These are phyloP conservation scores for Tapirus terrestris DNA, from an alignment of 2,113 vertebrate genomes.

Conservation along the genomic window DNA sequence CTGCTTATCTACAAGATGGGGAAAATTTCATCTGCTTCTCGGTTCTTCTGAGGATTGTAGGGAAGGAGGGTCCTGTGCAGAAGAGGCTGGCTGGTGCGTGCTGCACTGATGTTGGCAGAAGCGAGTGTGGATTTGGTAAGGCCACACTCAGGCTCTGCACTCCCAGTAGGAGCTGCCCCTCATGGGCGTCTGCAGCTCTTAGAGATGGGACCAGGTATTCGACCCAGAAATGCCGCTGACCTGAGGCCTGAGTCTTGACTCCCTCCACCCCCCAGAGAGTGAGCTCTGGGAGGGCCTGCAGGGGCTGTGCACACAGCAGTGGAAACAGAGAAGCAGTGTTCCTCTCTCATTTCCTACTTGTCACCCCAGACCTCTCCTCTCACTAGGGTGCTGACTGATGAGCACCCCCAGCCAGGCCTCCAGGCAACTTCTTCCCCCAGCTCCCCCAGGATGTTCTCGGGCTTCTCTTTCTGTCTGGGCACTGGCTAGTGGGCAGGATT, in stretches of 20 bases:
- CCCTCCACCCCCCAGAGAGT: background rate
- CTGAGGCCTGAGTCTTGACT: accelerated
- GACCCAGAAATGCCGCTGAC: background rate
- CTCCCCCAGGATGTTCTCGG: background rate
- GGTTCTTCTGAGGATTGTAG: background rate
- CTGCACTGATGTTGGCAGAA: background rate
- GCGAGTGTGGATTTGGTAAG: background rate
- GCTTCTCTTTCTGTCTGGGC: background rate
- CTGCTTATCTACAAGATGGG: background rate
- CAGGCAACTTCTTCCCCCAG: background rate
- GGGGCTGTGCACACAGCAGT: background rate
- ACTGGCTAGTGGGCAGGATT: background rate
- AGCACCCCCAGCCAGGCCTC: background rate
- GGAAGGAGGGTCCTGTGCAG: background rate
- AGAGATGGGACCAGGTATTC: background rate
- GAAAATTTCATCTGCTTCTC: background rate
- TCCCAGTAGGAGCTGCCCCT: background rate
- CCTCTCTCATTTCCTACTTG: background rate
- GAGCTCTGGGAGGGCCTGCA: background rate
- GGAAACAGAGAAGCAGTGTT: accelerated
- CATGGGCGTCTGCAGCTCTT: background rate
- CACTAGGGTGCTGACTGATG: accelerated
- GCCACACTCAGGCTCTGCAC: accelerated
- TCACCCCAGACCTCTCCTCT: background rate
- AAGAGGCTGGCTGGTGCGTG: background rate